Evolutionary conservation across 2,888 invertebrate species (phyloP), one percentile per base, ranked within the genome.

Genomic region (Cheilosia variabilis): DNA sequence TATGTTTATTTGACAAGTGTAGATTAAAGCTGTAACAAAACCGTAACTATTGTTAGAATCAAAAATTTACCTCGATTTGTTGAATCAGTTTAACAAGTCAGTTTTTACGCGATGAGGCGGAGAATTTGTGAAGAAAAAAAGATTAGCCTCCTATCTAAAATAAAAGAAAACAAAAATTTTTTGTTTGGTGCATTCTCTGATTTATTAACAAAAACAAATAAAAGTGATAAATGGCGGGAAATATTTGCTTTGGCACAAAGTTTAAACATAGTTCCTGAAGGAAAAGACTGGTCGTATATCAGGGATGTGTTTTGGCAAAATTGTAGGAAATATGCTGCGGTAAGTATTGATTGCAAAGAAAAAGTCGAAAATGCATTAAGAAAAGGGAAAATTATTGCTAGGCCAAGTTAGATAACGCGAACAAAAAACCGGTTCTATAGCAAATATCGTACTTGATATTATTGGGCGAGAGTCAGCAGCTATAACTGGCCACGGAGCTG

Each of bases 41-140:
- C 62, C 62, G 9, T 22, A 19, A 62, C 24, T 45, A 22, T 62
- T 62, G 37, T 58, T 58, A 13, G 37, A 31, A 58, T n/a, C n/a
- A 17, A 34, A 37, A 34, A 41, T 41, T 41, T 41, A 13, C 13
- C 10, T 15, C 13, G 41, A 41, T 4, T 41, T 41, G 41, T 41
- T 37, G 9, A 27, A 37, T 58, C 37, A 17, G 34, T 37, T 17
- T 6, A 57, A 52, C 52, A 50, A 50, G 50, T 50, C 17, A 7
- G 50, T n/a, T 50, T 31, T 57, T 58, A 41, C 34, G 10, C 24
- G 24, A 43, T 62, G 62, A 45, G 62, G 45, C 43, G 27, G 41
- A 62, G 3, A 62, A 24, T 62, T 22, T 10, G 31, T n/a, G n/a
- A n/a, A n/a, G n/a, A n/a, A n/a, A n/a, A n/a, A n/a, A n/a, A n/a